phyloP scores from a whole-genome alignment of 2,797 vertebrate genomes.

The Bradypus variegatus region DNA sequence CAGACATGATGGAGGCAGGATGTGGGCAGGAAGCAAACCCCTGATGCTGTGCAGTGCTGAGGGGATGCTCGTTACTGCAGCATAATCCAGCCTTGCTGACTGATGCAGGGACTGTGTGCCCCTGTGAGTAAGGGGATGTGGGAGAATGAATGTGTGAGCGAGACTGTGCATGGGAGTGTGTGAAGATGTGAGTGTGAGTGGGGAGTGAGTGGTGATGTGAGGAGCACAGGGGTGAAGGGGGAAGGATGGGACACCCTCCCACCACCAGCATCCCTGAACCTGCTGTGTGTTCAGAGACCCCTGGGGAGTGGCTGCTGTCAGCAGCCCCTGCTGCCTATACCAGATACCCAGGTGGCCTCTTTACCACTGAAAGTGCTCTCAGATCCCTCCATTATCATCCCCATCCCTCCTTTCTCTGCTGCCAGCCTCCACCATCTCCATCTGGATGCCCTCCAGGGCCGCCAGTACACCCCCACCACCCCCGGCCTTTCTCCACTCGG shows the following conservation, averaged over 20 bases:
- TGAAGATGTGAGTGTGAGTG: too few species aligned
- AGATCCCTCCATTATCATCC: not conserved
- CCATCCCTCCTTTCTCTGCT: not conserved
- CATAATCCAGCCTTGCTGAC: not conserved
- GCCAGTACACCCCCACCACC: accelerated
- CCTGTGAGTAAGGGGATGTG: not conserved
- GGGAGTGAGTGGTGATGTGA: not conserved
- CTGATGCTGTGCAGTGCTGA: not conserved
- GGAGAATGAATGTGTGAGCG: not conserved
- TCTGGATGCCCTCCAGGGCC: not conserved
- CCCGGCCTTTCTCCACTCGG: not conserved
- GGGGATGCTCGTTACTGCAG: not conserved
- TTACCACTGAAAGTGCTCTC: not conserved
- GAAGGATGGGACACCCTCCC: not conserved
- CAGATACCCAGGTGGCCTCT: not conserved
- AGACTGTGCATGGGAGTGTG: not conserved
- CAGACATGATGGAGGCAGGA: accelerated
- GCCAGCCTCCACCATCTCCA: accelerated
- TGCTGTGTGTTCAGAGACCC: not conserved
- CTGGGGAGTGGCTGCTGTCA: not conserved
- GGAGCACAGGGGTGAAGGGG: too few species aligned
- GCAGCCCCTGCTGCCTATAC: not conserved
- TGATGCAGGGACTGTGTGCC: not conserved
- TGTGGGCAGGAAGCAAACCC: not conserved
- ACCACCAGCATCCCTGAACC: too few species aligned